Evolutionary conservation across 2,888 invertebrate genomes (phyloP), one percentile per base, ranked within the genome.

Genomic region (Sceliomorpha sp.): DNA sequence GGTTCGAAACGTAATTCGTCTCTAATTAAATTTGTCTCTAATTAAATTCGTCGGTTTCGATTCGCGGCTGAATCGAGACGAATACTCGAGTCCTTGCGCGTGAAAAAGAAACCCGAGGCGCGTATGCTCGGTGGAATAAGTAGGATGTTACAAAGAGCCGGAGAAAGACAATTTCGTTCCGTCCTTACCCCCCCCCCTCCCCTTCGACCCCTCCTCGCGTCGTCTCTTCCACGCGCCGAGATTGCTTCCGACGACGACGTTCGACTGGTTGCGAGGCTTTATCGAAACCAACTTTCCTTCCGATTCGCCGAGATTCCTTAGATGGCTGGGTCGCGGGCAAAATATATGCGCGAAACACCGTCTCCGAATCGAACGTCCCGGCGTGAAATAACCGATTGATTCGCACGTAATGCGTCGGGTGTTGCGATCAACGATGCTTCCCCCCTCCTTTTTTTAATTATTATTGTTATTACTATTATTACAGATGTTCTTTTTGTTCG

Each of bases 201-300:
- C n/a, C n/a, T n/a, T n/a, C n/a, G n/a, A n/a, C n/a, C n/a, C n/a
- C n/a, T n/a, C n/a, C n/a, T n/a, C n/a, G n/a, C n/a, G n/a, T n/a
- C n/a, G n/a, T n/a, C n/a, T n/a, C n/a, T n/a, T n/a, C n/a, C n/a
- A n/a, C n/a, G n/a, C n/a, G n/a, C n/a, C n/a, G n/a, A n/a, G n/a
- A n/a, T n/a, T n/a, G n/a, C n/a, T n/a, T 17, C 39, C 36, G 31
- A 44, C 55, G 45, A 56, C 24, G 31, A 42, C 31, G 34, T 24
- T 27, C 34, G 9, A 47, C 8, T 50, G 50, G 37, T 70, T 44
- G 8, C 29, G 4, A 29, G 47, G 56, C 40, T 68, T 37, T 68
- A 44, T 29, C 5, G 29, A 29, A 53, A 27, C 34, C 44, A 67
- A 72, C 70, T 72, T 72, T 70, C 67, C 58, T 72, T 42, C 56